Conservation (phyloP, 2,888 invertebrate genomes). For the Drosophila dives region DNA sequence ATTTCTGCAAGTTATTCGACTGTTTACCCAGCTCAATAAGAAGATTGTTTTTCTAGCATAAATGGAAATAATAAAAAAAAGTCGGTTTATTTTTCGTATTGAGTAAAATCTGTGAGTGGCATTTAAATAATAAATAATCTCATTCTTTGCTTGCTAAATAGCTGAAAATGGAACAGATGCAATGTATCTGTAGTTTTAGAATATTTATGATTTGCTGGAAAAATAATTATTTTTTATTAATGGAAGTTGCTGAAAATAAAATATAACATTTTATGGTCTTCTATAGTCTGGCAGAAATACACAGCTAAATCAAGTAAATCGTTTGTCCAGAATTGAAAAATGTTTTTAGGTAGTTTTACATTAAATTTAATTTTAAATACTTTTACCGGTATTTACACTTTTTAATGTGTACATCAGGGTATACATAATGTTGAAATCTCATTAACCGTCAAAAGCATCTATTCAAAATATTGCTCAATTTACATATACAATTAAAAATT, state of each 20-base stretch:
- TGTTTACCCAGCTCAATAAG: background rate
- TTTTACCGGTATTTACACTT: background rate
- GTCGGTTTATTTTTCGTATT: background rate
- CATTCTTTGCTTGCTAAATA: background rate
- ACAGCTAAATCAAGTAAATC: background rate
- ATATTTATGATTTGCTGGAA: background rate
- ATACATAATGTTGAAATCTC: background rate
- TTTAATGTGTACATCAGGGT: background rate
- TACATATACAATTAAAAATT: constrained; percentile 11
- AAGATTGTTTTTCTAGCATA: background rate
- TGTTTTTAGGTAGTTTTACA: background rate
- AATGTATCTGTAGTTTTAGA: background rate
- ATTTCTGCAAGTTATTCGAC: constrained; percentile 3
- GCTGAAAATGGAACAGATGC: background rate
- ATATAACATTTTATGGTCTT: background rate
- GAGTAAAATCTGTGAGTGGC: background rate
- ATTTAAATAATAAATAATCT: background rate
- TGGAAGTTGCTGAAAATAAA: background rate
- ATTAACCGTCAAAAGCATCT: background rate
- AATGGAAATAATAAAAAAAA: background rate
- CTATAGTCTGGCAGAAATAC: background rate
- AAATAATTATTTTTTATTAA: background rate
- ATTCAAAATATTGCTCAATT: constrained; percentile 3
- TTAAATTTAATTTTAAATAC: background rate
- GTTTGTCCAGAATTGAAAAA: background rate